These are phyloP conservation scores for Stigmatopora argus DNA, from an alignment of 2,113 vertebrate species.

Conservation along the genomic window DNA sequence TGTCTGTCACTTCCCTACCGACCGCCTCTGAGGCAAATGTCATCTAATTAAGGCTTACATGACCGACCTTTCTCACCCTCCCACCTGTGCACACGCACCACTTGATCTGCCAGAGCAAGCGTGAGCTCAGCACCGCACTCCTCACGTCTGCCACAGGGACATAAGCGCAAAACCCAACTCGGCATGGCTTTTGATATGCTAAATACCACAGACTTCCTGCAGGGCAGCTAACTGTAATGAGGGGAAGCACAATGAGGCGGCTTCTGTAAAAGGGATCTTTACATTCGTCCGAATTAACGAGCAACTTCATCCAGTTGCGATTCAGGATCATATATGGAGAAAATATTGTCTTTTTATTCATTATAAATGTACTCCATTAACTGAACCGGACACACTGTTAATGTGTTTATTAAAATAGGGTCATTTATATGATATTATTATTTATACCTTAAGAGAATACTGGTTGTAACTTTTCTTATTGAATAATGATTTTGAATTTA, in stretches of 20 bases:
- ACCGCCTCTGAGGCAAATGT: constrained; percentile 66
- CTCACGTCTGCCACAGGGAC: constrained; percentile 19
- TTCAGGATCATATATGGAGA: no score
- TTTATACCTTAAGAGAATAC: neutral
- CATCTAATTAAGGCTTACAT: constrained; percentile 70
- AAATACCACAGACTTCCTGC: constrained; percentile 32
- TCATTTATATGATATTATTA: neutral
- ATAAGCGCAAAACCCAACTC: constrained; percentile 11
- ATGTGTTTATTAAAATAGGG: neutral
- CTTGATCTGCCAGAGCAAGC: constrained; percentile 10
- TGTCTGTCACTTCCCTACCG: constrained; percentile 4
- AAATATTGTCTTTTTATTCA: no score
- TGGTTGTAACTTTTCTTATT: neutral
- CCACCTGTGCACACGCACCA: constrained; percentile 20
- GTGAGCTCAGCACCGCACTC: constrained; percentile 9
- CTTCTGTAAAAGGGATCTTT: neutral
- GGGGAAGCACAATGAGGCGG: constrained; percentile 7
- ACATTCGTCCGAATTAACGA: neutral
- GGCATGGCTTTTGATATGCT: constrained; percentile 43
- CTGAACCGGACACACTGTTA: no score
- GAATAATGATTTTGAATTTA: neutral
- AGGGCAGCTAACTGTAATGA: constrained; percentile 33
- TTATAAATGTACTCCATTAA: no score
- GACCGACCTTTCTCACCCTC: constrained; percentile 57
- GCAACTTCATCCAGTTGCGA: no score